Evolutionary conservation across 2,797 vertebrate genomes (phyloP), one percentile per base, ranked within the genome.

Genomic region (Cyprinodon diabolis): DNA sequence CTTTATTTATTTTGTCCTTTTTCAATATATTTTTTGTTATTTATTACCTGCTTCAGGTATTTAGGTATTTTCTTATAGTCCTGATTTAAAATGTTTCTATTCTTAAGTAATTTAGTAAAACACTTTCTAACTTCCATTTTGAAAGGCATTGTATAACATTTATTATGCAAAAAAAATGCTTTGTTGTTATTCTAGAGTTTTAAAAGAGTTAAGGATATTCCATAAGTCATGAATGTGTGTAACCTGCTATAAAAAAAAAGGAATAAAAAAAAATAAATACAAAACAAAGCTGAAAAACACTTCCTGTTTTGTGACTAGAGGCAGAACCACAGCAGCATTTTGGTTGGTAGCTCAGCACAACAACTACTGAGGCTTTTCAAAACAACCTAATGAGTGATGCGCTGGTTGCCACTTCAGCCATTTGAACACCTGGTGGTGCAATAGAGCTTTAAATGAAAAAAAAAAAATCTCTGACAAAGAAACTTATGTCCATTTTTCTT

Each of bases 361-460:
- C 37, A 62, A 85, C 56, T 1, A 66, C 48, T 65, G 25, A 23
- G 68, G 49, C 23, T 17, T 74, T 71, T 66, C 37, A 84, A 84
- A 88, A 83, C 81, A 89, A 74, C 73, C 68, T 81, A 84, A 84
- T 45, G 40, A 75, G 25, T 17, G 71, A 15, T 1, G n/a, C 43
- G 11, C 11, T 13, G 35, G 62, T 51, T 2, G 68, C 37, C 78
- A 87, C 43, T 82, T 78, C 68, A 69, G 19, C 40, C 17, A 25
- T 78, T 17, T 86, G 52, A 65, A 86, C 95, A 94, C 91, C 79
- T 75, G 91, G 80, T 81, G 92, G 91, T 74, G 91, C 86, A 72
- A 47, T 67, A 19, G 71, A 62, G 68, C 78, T 15, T 45, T 9
- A 4, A 17, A 67, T 71, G 60, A 76, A 48, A 10, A 25, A 2